These are phyloP conservation scores for Microplitis deprimator DNA, from an alignment of 2,888 invertebrate species.

Conservation along the genomic window DNA sequence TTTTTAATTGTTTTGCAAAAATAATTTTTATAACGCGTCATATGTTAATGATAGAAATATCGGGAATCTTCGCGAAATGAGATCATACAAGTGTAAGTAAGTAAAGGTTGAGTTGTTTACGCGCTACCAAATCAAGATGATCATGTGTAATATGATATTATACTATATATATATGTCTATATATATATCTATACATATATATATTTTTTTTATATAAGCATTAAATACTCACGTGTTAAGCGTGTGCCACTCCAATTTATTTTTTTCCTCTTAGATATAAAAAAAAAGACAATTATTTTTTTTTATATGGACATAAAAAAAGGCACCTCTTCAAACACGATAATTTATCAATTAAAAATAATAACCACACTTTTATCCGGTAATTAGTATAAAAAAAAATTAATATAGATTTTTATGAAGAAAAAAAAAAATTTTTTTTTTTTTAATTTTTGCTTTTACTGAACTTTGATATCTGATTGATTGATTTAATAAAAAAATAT, in stretches of 20 bases:
- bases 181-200: neutral
- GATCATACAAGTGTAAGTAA: conserved; percentile 2
- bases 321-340: conserved; percentile 7
- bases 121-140: conserved; percentile 20
- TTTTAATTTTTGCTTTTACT: too few species aligned
- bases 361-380: neutral
- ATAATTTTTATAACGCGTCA: neutral
- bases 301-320: conserved; percentile 2
- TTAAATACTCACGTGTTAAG: conserved; percentile 14
- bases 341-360: neutral
- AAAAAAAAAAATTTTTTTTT: too few species aligned
- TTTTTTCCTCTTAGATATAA: neutral
- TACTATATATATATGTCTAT: neutral
- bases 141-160: conserved; percentile 8
- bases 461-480: neutral
- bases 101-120: conserved; percentile 15
- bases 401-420: neutral
- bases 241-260: conserved; percentile 5
- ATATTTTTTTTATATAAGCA: neutral
- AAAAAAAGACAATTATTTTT: neutral
- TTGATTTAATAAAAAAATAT: conserved; percentile 1
- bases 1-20: too few species aligned
- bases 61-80: conserved; percentile 16
- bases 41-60: neutral
- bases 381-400: neutral